Base-by-base conservation (phyloP, 2,888 invertebrate species). In the Drosophila anomalata region DNA sequence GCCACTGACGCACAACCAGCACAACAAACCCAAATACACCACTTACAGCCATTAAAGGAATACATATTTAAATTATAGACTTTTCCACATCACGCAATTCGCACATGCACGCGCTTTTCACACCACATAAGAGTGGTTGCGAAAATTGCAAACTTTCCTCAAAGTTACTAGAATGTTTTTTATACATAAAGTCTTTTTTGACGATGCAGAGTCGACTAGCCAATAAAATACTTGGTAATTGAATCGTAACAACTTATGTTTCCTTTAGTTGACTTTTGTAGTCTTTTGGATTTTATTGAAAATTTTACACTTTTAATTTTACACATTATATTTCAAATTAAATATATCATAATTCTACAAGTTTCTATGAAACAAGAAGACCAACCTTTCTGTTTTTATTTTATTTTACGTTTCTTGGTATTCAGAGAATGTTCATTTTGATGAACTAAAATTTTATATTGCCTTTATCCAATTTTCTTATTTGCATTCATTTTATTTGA, bases 401-500 rank as follows among this genome's bases (percentile, higher is more conserved):
- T 12, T 12, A 44, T 44, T 20, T 22, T 22, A 44, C 24, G 31
- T 8, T 9, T 53, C 53, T 20, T 2, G 12, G 39, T 20, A 62
- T 54, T 39, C 46, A 33, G 39, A 65, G 47, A 31, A 26, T 61
- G 51, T 39, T 61, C 46, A 33, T 48, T 46, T 47, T 63, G 62
- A 61, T 47, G 62, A 62, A 53, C 52, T 47, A 53, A 62, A 63
- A 48, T 48, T 54, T 54, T 63, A 47, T 66, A 54, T 63, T 62
- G 53, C 53, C 76, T 79, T 82, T 76, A 82, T 79, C 79, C 77
- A 82, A 79, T 82, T 79, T 79, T 58, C 66, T 54, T 78, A 70
- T 80, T 83, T 83, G 78, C 74, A 54, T 67, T 76, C 65, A 66
- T 77, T 78, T 70, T 80, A 75, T 81, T 81, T 81, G 81, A 81